Evolutionary conservation across 2,797 vertebrate genomes (phyloP), one percentile per base, ranked within the genome.

Genomic region (Vespertilio murinus): DNA sequence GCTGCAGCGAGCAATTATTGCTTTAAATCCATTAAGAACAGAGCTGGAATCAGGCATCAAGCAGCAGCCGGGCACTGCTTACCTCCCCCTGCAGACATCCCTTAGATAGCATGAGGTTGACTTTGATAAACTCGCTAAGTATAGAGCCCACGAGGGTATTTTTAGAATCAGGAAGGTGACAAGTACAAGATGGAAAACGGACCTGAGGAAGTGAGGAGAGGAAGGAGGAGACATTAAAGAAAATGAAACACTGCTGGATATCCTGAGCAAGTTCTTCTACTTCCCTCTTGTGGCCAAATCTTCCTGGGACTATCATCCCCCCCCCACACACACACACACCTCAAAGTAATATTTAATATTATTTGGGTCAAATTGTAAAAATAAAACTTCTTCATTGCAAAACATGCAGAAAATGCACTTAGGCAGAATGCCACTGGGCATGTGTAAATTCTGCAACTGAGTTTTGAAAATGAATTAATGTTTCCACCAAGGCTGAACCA

Each of bases 231-330:
- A 92, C 91, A 96, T 94, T 94, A 92, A 82, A 89, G 59, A 88
- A 87, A 90, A 45, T 65, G 90, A 96, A 88, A 45, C 14, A 14
- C 30, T 17, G 28, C 17, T 84, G 25, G 42, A 49, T 87, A 91
- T 95, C 56, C 81, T 47, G 30, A 95, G 35, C 83, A 93, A 95
- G 40, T 94, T 93, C 94, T 93, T 96, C 64, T 93, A 93, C 95
- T 90, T 95, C 95, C 93, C 94, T 38, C 95, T 97, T 94, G 94
- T 96, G 93, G 94, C 74, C 91, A 94, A 54, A 90, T 85, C 91
- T 94, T 82, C 59, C 25, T 56, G 89, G 67, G 94, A 77, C 6
- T 13, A 54, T 6, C 16, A 82, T 20, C 8, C 3, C 23, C 10
- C 10, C 33, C 5, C 3, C 2, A 22, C 23, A n/a, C n/a, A n/a